Base-by-base conservation (phyloP, 2,888 invertebrate species). In the Anticlea derivata region DNA sequence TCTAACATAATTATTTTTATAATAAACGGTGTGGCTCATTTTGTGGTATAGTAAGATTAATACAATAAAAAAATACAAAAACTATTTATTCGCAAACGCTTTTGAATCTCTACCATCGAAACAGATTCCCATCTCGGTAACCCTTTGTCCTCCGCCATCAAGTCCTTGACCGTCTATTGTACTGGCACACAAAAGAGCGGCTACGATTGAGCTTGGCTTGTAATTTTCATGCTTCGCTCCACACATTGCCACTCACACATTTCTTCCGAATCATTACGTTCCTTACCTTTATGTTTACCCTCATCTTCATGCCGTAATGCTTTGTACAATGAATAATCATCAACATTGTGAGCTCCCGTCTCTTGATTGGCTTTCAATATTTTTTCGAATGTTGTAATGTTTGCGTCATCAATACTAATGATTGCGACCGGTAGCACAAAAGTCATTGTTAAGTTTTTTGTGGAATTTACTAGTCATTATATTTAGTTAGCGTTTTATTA, bases 331-430 rank as follows among this genome's bases (percentile, higher is more conserved):
- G 51, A 51, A 51, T 78, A 72, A 71, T 74, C 70, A 76, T 75
- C 70, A 76, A 70, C 68, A 71, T 73, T 73, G 68, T 73, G 59
- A 63, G 73, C 67, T 61, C 52, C 61, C 57, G 56, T 48, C 45
- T 55, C 78, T 80, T 87, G 86, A 90, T 89, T 89, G 82, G 88
- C 88, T 82, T 74, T 80, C 72, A 69, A 68, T 75, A 68, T 80
- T 86, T 83, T 86, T 85, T 81, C 68, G 70, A 68, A 72, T 73
- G 70, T 66, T 83, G 82, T 85, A 77, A 80, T 79, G 83, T 88
- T 87, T 84, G 78, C 89, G 88, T 90, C 90, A 90, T 90, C 87
- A 82, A 80, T 82, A 84, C 84, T 90, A 90, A 90, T 89, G 89
- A 89, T 86, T 86, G 83, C 81, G 80, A 83, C 80, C 72, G 75